These are phyloP conservation scores for Mayetiola destructor DNA, from an alignment of 2,888 invertebrate genomes.

Conservation along the genomic window DNA sequence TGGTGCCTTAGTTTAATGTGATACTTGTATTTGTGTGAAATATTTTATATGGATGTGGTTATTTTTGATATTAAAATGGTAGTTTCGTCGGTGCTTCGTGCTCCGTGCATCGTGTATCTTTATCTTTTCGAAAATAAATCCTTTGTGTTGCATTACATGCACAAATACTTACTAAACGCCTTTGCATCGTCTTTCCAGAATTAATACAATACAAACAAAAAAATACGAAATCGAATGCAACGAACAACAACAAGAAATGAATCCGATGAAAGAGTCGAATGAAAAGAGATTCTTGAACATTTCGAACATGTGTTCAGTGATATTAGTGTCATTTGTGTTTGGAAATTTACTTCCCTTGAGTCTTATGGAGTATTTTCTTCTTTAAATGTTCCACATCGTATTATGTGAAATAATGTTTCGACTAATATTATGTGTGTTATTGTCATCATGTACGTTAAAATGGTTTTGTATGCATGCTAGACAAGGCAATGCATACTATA, in stretches of 20 bases:
- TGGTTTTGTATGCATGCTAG: too few species aligned
- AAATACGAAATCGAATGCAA: neutral
- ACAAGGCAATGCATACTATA: too few species aligned
- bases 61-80: too few species aligned
- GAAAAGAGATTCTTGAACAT: neutral
- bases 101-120: neutral
- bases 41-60: conserved; percentile 11
- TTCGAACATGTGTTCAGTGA: conserved; percentile 1
- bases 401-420: conserved; percentile 1
- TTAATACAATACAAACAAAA: too few species aligned
- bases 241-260: too few species aligned
- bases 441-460: neutral
- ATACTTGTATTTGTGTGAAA: too few species aligned
- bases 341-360: conserved; percentile 10
- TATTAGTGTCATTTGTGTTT: conserved; percentile 12
- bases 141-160: neutral
- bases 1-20: too few species aligned
- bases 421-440: conserved; percentile 9
- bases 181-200: too few species aligned
- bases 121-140: too few species aligned
- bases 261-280: neutral
- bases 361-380: conserved; percentile 6
- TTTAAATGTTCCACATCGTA: conserved; percentile 5
- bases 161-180: too few species aligned
- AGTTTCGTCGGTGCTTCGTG: neutral